A percentile compares a stretch with the other conserved stretches of the same genome.
Conservation (phyloP, 2,113 vertebrate genomes). For the Xyrauchen texanus region DNA sequence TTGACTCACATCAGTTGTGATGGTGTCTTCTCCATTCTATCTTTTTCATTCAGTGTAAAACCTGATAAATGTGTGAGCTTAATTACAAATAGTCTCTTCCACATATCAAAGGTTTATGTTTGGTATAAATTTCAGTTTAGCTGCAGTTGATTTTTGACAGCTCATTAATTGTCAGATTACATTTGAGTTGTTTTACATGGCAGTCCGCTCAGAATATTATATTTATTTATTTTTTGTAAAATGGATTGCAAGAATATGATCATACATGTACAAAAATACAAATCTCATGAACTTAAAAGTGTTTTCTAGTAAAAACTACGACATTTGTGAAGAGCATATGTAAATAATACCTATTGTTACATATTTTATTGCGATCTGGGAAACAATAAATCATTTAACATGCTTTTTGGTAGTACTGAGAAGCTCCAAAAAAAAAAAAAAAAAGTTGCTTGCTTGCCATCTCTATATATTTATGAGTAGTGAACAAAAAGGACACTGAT, state of each 20-base stretch:
- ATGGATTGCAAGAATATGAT: not conserved
- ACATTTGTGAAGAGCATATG: conserved; percentile 76
- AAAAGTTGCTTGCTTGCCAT: conserved; percentile 63
- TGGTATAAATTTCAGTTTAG: not conserved
- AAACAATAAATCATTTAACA: conserved; percentile 43
- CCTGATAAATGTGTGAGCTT: not conserved
- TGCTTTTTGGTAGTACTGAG: conserved; percentile 55
- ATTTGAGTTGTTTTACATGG: too few relatives aligned
- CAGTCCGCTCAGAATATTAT: too few relatives aligned
- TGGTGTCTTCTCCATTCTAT: not conserved
- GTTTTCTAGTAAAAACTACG: conserved; percentile 47
- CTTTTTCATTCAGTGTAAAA: too few relatives aligned
- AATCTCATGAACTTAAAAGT: not conserved
- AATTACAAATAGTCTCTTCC: conserved; percentile 3
- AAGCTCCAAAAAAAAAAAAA: conserved; percentile 9
- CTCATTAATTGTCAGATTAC: too few relatives aligned
- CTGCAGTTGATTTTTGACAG: not conserved
- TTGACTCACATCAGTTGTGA: too few relatives aligned
- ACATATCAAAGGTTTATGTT: too few relatives aligned
- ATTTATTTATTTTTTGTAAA: too few relatives aligned
- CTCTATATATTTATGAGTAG: conserved; percentile 61
- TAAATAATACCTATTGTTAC: conserved; percentile 81
- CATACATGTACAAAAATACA: not conserved
- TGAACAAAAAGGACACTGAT: conserved; percentile 65
- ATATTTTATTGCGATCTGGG: conserved; percentile 65